Base-by-base conservation (phyloP, 2,113 vertebrate species). In the Pandion haliaetus region DNA sequence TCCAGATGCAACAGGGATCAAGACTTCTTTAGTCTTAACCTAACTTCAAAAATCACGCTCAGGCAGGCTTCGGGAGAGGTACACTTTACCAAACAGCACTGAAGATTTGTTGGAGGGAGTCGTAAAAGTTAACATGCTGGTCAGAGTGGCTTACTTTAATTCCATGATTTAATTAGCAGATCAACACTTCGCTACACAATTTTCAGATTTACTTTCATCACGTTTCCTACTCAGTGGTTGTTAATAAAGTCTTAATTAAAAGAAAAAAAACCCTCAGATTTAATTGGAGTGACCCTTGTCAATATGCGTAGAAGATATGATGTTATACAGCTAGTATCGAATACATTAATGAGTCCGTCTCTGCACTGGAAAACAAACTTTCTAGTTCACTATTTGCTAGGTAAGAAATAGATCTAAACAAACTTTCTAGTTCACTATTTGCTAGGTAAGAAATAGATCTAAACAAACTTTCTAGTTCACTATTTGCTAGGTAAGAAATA, bases 211-310 rank as follows among this genome's bases (percentile, higher is more conserved):
- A 91, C 83, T 92, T 95, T 85, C 83, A 92, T 73, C 74, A 76
- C 0, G 0, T 85, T 93, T 36, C 57, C 81, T 54, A 76, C 50
- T 89, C 91, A 58, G 62, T 6, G 7, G 38, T 40, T 95, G 91
- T 73, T 93, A 95, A 91, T 83, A 93, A 91, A 95, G 57, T 74
- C 83, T 76, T 95, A 91, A 94, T 70, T 90, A 96, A 91, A 89
- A 71, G 76, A 21, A 92, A 80, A 91, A 78, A 81, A 54, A 0
- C 3, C 10, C 54, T 90, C n/a, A n/a, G 40, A 66, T 85, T 95
- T 97, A 97, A 96, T 82, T 94, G 78, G 78, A 87, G 58, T 77
- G 93, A 96, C 92, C 92, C 82, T 50, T 83, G 90, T 95, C 96
- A 82, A 38, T 90, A 91, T 0, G 1, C 2, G 0, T 19, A 72